Percentiles rank a stretch among this genome's conserved stretches.
Evolutionary conservation across 35 echinoderm and acorn worm genomes (phyloP).

Genomic region (Apostichopus japonicus): DNA sequence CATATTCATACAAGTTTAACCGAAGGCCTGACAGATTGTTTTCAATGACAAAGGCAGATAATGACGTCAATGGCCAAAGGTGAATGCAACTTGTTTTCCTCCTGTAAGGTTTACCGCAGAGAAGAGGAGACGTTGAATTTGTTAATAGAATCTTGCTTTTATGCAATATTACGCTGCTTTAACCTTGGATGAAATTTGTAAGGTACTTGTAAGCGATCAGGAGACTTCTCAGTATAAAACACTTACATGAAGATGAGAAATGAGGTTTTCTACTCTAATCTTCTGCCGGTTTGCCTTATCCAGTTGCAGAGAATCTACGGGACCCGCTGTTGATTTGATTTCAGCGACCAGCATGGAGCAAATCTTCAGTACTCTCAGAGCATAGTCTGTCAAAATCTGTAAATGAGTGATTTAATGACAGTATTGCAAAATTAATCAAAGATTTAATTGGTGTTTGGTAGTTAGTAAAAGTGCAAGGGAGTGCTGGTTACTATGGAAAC

Average conservation of each 20-base stretch:
- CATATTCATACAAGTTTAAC: too few species aligned
- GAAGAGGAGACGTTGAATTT: too few species aligned
- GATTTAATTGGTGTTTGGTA: not conserved
- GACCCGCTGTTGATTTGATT: not conserved
- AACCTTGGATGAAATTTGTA: not conserved
- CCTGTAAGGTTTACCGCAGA: too few species aligned
- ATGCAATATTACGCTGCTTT: too few species aligned
- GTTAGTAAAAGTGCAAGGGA: not conserved
- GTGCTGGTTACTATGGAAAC: not conserved
- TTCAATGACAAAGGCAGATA: too few species aligned
- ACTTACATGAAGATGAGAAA: constrained; percentile 47
- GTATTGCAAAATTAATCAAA: not conserved
- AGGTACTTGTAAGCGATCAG: too few species aligned
- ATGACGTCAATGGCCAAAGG: too few species aligned
- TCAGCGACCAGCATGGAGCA: not conserved
- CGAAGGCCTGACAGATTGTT: too few species aligned
- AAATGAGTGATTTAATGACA: not conserved
- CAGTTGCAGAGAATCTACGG: not conserved
- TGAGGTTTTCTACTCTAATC: constrained; percentile 47
- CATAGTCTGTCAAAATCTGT: constrained; percentile 60
- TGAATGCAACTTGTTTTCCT: too few species aligned
- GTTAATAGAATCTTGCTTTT: too few species aligned
- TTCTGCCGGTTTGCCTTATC: not conserved
- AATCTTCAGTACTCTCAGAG: constrained; percentile 54
- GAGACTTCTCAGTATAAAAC: too few species aligned